Evolutionary conservation across 2,113 vertebrate genomes (phyloP).

Genomic region (Pseudorasbora parva): DNA sequence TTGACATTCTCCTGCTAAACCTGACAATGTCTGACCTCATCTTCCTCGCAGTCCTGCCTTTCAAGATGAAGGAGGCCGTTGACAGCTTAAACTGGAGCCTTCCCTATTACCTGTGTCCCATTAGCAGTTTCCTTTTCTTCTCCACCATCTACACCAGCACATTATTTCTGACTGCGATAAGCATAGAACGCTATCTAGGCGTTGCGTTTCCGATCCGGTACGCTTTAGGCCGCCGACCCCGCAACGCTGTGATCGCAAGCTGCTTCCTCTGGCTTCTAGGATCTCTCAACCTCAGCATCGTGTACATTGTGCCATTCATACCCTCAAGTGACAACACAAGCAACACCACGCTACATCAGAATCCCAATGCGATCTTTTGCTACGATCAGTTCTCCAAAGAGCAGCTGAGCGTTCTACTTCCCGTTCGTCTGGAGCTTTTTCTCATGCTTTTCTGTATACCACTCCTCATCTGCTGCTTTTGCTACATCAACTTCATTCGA

Average conservation of each 20-base stretch:
- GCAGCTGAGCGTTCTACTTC: conserved; percentile 75
- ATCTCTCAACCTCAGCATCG: conserved; percentile 79
- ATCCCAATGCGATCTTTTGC: conserved; percentile 65
- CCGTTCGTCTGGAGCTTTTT: conserved; percentile 79
- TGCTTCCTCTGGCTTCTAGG: conserved; percentile 78
- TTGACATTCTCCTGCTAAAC: conserved; percentile 86
- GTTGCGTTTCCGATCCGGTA: conserved; percentile 83
- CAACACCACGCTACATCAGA: background rate
- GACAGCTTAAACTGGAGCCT: conserved; percentile 76
- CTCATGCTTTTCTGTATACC: conserved; percentile 80
- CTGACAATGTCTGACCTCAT: conserved; percentile 85
- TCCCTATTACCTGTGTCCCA: conserved; percentile 73
- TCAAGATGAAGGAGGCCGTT: conserved; percentile 81
- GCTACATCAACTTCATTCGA: conserved; percentile 77
- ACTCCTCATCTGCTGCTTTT: conserved; percentile 78
- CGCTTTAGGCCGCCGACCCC: conserved; percentile 72
- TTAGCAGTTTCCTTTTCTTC: conserved; percentile 82
- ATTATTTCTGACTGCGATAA: conserved; percentile 82
- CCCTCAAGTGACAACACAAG: conserved; percentile 7
- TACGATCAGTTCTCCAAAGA: conserved; percentile 73
- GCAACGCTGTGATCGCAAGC: conserved; percentile 71
- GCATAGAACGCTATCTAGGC: conserved; percentile 85
- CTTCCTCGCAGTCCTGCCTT: conserved; percentile 82
- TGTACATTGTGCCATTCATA: conserved; percentile 76
- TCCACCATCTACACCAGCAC: conserved; percentile 90